Conservation (phyloP, 2,797 vertebrate species). For the Pelobates cultripes region DNA sequence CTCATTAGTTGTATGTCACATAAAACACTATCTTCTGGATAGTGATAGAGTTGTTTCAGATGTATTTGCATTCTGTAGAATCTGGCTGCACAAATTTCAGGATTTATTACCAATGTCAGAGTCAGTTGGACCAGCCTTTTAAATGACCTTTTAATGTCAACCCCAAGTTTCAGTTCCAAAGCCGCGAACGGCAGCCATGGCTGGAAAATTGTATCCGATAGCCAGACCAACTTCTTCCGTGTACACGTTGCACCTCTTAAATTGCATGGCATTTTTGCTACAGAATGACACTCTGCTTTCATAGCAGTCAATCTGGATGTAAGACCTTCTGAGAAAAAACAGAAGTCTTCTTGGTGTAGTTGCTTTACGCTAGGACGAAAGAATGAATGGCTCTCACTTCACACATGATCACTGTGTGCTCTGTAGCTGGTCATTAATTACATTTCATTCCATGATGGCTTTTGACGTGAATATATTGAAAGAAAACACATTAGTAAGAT, state of each 20-base stretch:
- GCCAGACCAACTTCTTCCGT: conserved; percentile 30
- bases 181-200: conserved; percentile 13
- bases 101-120: conserved; percentile 67
- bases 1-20: conserved; percentile 60
- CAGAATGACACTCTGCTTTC: conserved; percentile 42
- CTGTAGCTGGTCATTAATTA: conserved; percentile 62
- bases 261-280: conserved; percentile 42
- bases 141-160: conserved; percentile 60
- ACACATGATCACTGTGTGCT: conserved; percentile 60
- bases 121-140: conserved; percentile 61
- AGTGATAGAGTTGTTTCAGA: conserved; percentile 63
- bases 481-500: conserved; percentile 59
- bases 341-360: conserved; percentile 26
- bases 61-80: conserved; percentile 65
- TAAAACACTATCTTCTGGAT: conserved; percentile 63
- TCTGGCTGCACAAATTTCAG: conserved; percentile 59
- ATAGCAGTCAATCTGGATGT: conserved; percentile 28
- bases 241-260: conserved; percentile 39
- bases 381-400: conserved; percentile 62
- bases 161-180: conserved; percentile 42
- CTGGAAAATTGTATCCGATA: conserved; percentile 39
- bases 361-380: conserved; percentile 55
- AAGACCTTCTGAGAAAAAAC: conserved; percentile 45
- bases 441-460: conserved; percentile 60
- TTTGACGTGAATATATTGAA: conserved; percentile 63